Evolutionary conservation across 2,797 vertebrate species (phyloP), one percentile per base, ranked within the genome.

Genomic region (Argya squamiceps): DNA sequence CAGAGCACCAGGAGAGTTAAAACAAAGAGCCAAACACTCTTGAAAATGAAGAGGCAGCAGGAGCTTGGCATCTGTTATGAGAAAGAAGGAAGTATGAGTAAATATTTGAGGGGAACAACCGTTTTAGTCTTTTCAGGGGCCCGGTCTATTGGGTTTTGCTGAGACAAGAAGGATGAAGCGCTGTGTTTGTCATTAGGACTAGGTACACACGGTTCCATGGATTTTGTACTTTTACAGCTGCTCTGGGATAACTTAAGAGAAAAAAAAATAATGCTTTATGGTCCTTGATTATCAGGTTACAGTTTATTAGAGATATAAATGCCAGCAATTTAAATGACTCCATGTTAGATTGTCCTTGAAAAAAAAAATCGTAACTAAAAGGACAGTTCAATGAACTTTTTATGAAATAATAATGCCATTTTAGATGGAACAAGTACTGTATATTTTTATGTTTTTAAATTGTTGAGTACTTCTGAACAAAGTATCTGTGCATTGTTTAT

Each of bases 181-280:
- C 39, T 56, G 47, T 92, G 73, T 97, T 95, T 97, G 77, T 88
- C 79, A 95, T 91, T 92, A 95, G 84, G 84, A 95, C 79, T 97
- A 65, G 64, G 93, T 96, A 97, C 95, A 93, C 80, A 93, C 0
- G 1, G 89, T 88, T 91, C 97, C 84, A 90, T 98, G 98, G 98
- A 98, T 98, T 98, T 98, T 98, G 98, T 98, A 97, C 98, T 98
- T 97, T 97, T 98, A 97, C 13, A 30, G 95, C 97, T 97, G 80
- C 82, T 92, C 97, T 95, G 93, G 96, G 97, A 98, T 98, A 97
- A 98, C 73, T 74, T 88, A 97, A 96, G 96, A 95, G 96, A 96
- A 98, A 98, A 98, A 98, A 94, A 98, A 98, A 95, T 92, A 97
- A 98, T 98, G 93, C 92, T 98, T 98, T 98, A 98, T 96, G 95